phyloP scores from a whole-genome alignment of 2,113 vertebrate genomes.

The Agapornis roseicollis region DNA sequence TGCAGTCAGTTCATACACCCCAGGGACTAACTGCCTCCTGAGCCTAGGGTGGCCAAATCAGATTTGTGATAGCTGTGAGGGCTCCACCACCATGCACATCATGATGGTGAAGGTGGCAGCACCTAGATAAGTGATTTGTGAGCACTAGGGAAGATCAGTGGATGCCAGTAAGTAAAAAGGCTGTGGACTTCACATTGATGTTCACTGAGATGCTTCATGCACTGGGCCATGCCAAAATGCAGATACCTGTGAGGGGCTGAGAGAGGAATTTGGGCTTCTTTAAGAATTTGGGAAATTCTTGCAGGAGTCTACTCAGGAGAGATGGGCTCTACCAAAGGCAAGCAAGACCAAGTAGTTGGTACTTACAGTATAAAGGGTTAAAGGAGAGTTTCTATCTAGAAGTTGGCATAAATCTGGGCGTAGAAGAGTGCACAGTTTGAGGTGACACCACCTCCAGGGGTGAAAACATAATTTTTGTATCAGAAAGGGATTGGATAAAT shows the following conservation, averaged over 20 bases:
- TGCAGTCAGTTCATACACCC: not conserved
- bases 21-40: not conserved
- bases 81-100: not conserved
- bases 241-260: not conserved
- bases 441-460: not conserved
- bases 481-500: not conserved
- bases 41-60: not conserved
- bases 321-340: not conserved
- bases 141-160: not conserved
- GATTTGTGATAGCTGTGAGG: not conserved
- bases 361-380: not conserved
- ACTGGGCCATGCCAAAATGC: not conserved
- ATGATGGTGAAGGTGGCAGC: not conserved
- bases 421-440: not conserved
- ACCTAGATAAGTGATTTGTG: not conserved
- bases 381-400: not conserved
- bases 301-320: not conserved
- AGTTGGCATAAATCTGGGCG: not conserved
- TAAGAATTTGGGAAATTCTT: not conserved
- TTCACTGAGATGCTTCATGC: not conserved
- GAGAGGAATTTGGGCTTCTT: not conserved
- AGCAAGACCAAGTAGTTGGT: not conserved
- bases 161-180: not conserved
- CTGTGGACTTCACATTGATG: not conserved
- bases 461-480: slow-evolving; percentile 17